Conservation (phyloP, 2,797 vertebrate genomes). For the Taenioides sp. region DNA sequence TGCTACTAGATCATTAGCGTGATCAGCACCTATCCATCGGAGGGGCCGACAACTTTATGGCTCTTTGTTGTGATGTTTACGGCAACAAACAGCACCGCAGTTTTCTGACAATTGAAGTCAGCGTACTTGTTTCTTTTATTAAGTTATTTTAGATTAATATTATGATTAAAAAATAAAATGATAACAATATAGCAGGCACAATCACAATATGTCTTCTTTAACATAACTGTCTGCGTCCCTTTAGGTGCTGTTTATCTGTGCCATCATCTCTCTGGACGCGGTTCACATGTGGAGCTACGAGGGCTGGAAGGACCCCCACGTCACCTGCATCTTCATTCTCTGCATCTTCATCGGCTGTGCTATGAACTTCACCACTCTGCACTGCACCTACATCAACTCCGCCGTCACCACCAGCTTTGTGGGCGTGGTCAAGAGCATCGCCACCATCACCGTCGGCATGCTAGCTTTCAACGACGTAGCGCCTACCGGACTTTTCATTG, state of each 20-base stretch:
- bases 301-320: slow-evolving; percentile 87
- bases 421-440: slow-evolving; percentile 97
- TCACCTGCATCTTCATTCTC: slow-evolving; percentile 85
- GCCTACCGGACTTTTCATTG: slow-evolving; percentile 91
- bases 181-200: no score
- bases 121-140: no score
- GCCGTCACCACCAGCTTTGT: slow-evolving; percentile 99
- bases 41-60: no score
- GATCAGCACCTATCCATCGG: no score
- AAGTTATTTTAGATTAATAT: no score
- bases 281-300: slow-evolving; percentile 90
- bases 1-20: no score
- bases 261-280: slow-evolving; percentile 89
- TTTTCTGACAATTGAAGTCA: no score
- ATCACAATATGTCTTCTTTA: no score
- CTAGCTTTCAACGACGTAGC: slow-evolving; percentile 92
- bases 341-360: slow-evolving; percentile 92
- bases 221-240: neutral
- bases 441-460: slow-evolving; percentile 97
- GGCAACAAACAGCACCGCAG: no score
- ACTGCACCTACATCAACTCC: slow-evolving; percentile 98
- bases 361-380: slow-evolving; percentile 98
- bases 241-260: slow-evolving; percentile 82
- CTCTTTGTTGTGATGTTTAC: no score
- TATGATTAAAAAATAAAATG: no score